phyloP scores from a whole-genome alignment of 2,113 vertebrate genomes.

The Ophthalmolycus amberensis region DNA sequence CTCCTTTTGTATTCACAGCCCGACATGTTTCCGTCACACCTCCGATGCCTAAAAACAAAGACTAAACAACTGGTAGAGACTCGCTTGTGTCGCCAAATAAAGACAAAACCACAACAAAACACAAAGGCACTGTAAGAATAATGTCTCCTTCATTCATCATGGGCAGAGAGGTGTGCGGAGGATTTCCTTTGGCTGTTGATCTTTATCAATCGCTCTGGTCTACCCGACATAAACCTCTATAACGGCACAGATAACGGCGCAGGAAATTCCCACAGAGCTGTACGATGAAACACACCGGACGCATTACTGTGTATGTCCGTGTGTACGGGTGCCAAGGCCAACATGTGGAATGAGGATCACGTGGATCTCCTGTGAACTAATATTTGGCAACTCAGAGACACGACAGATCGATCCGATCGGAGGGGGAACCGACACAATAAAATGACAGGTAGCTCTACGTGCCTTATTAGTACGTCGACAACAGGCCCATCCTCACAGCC shows the following conservation, averaged over 20 bases:
- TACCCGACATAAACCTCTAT: constrained; percentile 44
- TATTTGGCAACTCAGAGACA: constrained; percentile 14
- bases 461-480: constrained; percentile 3
- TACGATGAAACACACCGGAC: constrained; percentile 17
- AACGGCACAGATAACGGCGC: constrained; percentile 29
- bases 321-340: constrained; percentile 19
- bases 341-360: constrained; percentile 38
- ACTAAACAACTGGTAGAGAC: neutral
- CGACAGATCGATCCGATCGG: neutral
- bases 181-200: constrained; percentile 55
- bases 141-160: constrained; percentile 38
- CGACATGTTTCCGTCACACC: neutral
- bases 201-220: constrained; percentile 39
- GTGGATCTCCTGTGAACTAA: constrained; percentile 10
- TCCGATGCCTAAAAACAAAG: neutral
- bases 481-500: neutral
- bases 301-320: constrained; percentile 12
- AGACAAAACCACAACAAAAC: constrained; percentile 19
- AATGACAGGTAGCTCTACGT: constrained; percentile 20
- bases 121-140: neutral
- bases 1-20: neutral
- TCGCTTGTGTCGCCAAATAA: neutral
- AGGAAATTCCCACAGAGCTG: constrained; percentile 42
- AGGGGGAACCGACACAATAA: neutral
- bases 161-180: constrained; percentile 35